These are phyloP conservation scores for Chelonia mydas DNA, from an alignment of 2,797 vertebrate species.

Conservation along the genomic window DNA sequence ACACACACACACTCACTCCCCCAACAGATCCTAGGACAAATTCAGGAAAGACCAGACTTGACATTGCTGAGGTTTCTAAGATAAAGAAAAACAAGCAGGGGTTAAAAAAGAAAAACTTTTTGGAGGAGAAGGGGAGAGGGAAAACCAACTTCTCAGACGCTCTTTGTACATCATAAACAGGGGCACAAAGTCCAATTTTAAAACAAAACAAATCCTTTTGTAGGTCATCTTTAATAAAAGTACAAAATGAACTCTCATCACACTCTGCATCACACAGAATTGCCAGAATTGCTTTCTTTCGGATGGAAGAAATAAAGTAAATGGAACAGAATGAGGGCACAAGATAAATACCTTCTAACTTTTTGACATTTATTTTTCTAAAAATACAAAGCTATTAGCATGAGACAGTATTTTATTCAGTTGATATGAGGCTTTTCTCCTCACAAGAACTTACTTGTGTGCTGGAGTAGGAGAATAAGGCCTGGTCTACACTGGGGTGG, in stretches of 20 bases:
- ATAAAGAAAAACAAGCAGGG: neutral
- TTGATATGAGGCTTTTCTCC: neutral
- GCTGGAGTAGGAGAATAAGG: neutral
- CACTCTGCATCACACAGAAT: constrained; percentile 24
- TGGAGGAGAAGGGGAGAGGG: neutral
- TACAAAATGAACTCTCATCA: constrained; percentile 31
- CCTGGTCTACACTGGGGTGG: too few species aligned
- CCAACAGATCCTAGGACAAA: neutral
- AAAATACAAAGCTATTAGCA: constrained; percentile 22
- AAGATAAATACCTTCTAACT: constrained; percentile 50
- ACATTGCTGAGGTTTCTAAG: neutral
- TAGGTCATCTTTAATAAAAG: constrained; percentile 61
- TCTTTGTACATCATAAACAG: constrained; percentile 36
- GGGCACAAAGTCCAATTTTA: constrained; percentile 42
- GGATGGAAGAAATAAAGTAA: constrained; percentile 66
- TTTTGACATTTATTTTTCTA: constrained; percentile 39
- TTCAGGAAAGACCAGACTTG: neutral
- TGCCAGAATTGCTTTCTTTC: constrained; percentile 58
- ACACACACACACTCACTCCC: neutral
- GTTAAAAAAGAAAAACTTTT: constrained; percentile 17
- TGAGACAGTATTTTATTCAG: neutral
- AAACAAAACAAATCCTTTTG: constrained; percentile 26
- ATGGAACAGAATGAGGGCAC: constrained; percentile 69
- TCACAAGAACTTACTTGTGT: neutral
- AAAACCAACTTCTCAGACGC: neutral